phyloP scores from a whole-genome alignment of 2,888 invertebrate genomes.

The Saturnia japonica region DNA sequence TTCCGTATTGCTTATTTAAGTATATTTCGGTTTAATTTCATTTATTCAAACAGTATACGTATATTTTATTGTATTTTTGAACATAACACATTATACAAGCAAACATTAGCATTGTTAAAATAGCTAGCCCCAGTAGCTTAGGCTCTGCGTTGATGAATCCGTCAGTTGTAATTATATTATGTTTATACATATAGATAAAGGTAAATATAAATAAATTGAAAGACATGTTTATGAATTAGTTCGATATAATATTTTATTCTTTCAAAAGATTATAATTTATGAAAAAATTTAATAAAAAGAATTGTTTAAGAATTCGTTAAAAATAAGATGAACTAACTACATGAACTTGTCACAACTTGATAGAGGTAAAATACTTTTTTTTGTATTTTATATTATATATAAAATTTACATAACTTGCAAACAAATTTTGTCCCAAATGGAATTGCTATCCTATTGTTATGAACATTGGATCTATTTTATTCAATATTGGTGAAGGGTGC shows the following conservation, averaged over 20 bases:
- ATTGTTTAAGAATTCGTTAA: neutral
- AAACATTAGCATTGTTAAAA: too few species aligned
- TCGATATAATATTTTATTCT: neutral
- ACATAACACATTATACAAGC: too few species aligned
- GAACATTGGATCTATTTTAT: slow-evolving; percentile 18
- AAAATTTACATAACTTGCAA: slow-evolving; percentile 25
- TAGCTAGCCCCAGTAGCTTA: too few species aligned
- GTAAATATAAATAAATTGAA: too few species aligned
- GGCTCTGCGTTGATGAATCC: too few species aligned
- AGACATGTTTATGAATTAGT: too few species aligned
- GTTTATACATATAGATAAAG: too few species aligned
- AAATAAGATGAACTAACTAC: neutral
- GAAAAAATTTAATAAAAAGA: neutral
- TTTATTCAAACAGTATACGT: too few species aligned
- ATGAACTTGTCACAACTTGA: neutral
- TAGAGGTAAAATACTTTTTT: slow-evolving; percentile 21
- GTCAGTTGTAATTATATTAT: too few species aligned
- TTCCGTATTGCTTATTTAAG: neutral
- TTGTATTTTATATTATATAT: slow-evolving; percentile 9
- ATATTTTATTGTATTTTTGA: too few species aligned
- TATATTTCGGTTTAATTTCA: neutral
- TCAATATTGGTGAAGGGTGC: slow-evolving; percentile 23
- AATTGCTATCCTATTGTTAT: slow-evolving; percentile 10
- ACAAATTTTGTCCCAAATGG: slow-evolving; percentile 10
- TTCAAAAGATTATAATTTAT: neutral